phyloP scores from a whole-genome alignment of 2,888 invertebrate genomes.

The Meghimatium bilineatum region DNA sequence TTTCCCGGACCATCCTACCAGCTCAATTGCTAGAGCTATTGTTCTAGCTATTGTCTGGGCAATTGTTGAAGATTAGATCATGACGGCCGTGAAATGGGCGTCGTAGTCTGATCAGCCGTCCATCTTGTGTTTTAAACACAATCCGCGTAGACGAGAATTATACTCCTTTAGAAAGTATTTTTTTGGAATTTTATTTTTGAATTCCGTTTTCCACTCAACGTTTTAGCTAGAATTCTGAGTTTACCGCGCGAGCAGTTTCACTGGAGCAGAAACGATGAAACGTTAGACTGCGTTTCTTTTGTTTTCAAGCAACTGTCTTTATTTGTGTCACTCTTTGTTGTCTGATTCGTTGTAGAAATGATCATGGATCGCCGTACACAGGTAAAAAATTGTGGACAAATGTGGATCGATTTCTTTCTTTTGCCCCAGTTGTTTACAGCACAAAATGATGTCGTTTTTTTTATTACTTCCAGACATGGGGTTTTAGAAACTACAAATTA shows the following conservation, averaged over 20 bases:
- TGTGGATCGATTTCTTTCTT: slow-evolving; percentile 7
- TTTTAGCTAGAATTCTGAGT: neutral
- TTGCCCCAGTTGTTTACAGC: neutral
- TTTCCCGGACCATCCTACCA: slow-evolving; percentile 18
- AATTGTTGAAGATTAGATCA: slow-evolving; percentile 35
- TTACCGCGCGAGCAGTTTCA: slow-evolving; percentile 1
- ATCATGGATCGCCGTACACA: slow-evolving; percentile 9
- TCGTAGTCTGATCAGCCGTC: neutral
- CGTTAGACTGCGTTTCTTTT: slow-evolving; percentile 20
- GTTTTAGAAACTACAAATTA: neutral
- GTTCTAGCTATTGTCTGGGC: slow-evolving; percentile 22
- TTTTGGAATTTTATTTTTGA: neutral
- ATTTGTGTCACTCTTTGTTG: slow-evolving; percentile 12
- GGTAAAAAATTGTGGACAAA: slow-evolving; percentile 13
- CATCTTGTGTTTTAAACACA: slow-evolving; percentile 12
- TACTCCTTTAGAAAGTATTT: neutral
- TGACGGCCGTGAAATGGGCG: slow-evolving; percentile 22
- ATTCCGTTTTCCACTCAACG: neutral
- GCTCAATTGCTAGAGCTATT: neutral
- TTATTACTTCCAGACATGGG: neutral
- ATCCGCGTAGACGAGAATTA: neutral
- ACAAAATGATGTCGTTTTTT: neutral
- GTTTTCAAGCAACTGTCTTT: slow-evolving; percentile 26
- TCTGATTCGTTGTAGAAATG: slow-evolving; percentile 21
- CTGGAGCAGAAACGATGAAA: neutral